Evolutionary conservation across 2,113 vertebrate genomes (phyloP).

Genomic region (Calidris pugnax): DNA sequence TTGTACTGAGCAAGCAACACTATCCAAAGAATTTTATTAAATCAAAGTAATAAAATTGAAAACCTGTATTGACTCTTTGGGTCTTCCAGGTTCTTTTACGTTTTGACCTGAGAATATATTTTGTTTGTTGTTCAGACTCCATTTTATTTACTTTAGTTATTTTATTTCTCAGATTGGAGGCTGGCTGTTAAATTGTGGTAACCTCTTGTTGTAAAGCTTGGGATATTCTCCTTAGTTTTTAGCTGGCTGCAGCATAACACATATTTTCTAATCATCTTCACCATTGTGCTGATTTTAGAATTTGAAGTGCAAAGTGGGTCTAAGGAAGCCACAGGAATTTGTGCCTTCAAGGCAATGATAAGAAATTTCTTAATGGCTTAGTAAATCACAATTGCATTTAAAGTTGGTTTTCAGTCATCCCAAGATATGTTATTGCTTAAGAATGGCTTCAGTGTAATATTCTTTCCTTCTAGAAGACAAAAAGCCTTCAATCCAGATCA

Average conservation of each 20-base stretch:
- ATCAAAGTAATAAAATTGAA: conserved; percentile 21
- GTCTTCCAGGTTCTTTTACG: background rate
- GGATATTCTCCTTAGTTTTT: background rate
- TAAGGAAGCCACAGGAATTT: conserved; percentile 50
- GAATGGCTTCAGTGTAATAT: background rate
- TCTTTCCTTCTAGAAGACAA: conserved; percentile 8
- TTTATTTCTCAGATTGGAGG: background rate
- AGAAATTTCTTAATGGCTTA: conserved; percentile 60
- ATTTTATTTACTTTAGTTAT: background rate
- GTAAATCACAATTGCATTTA: background rate
- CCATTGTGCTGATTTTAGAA: conserved; percentile 45
- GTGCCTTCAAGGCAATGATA: conserved; percentile 22
- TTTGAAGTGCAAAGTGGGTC: background rate
- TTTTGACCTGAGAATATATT: background rate
- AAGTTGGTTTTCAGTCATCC: conserved; percentile 23
- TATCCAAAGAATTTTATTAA: conserved; percentile 25
- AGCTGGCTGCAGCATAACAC: background rate
- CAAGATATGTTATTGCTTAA: background rate
- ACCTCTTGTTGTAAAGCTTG: background rate
- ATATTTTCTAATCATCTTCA: conserved; percentile 28
- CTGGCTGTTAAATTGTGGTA: background rate
- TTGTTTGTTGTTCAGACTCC: background rate
- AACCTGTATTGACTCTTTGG: background rate
- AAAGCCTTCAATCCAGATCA: background rate
- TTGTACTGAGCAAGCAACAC: background rate